Conservation (phyloP, 30 jellyfish, hydroid and myxozoan genomes). For the Chironex yamaguchii region DNA sequence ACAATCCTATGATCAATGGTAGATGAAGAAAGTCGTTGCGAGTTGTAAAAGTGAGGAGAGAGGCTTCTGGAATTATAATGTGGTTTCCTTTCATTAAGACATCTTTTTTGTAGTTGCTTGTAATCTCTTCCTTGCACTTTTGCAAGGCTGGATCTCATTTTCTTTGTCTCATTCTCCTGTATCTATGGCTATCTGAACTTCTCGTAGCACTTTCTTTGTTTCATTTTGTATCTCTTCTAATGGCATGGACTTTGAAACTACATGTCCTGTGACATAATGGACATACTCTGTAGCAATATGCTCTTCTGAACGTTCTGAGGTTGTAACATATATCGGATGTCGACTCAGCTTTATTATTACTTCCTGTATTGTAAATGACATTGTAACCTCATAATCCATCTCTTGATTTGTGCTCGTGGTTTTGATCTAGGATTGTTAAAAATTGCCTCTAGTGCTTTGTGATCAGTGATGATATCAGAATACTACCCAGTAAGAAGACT, state of each 20-base stretch:
- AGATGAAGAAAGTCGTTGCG: too few species aligned
- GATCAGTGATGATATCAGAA: too few species aligned
- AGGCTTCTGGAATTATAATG: conserved; percentile 34
- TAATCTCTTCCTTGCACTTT: conserved; percentile 32
- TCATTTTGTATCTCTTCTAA: conserved; percentile 25
- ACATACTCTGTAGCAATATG: conserved; percentile 46
- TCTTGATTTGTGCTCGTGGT: conserved; percentile 44
- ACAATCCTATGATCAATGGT: too few species aligned
- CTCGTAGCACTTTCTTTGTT: conserved; percentile 14
- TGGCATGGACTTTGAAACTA: conserved; percentile 45
- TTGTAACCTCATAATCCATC: conserved; percentile 25
- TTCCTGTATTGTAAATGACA: conserved; percentile 18
- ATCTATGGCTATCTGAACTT: conserved; percentile 13
- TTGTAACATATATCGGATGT: conserved; percentile 6
- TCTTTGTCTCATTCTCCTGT: conserved; percentile 34
- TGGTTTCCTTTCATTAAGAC: conserved; percentile 53
- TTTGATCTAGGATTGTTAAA: conserved; percentile 25
- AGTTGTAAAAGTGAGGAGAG: conserved; percentile 48
- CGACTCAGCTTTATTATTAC: conserved; percentile 48
- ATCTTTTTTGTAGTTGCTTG: conserved; percentile 44
- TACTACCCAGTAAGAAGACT: not conserved
- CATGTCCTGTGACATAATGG: conserved; percentile 2
- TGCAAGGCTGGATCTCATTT: conserved; percentile 21
- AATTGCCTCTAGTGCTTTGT: conserved; percentile 48
- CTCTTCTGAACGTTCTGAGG: conserved; percentile 1